Base-by-base conservation (phyloP, 37 sponge, comb jelly and placozoan species). In the Cladorhizidae sp. region DNA sequence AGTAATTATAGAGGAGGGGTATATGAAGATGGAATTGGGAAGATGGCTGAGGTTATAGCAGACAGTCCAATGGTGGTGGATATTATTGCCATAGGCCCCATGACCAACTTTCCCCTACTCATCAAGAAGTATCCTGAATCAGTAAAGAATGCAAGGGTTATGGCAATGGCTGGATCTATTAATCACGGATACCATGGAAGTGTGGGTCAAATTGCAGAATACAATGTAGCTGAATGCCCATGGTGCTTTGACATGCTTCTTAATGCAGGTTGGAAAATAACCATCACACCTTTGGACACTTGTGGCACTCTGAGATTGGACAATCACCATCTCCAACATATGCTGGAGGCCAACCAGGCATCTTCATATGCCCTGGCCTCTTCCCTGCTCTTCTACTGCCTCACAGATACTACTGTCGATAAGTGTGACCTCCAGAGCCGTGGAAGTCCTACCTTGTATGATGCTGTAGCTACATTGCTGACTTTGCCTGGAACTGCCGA, bases 151-250 rank as follows among this genome's bases (percentile, higher is more conserved):
- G 75, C 87, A 0, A 55, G 79, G 9, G 82, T 93, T 20, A 45
- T 57, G 22, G 87, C 87, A 8, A 93, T 93, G 93, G 86, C 86
- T 20, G 93, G 93, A 2, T 81, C 91, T 31, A 76, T 93, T 26
- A 56, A 78, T 57, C 43, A 37, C 18, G 93, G 93, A 28, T 93
- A 89, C 42, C 57, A 76, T 49, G 62, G 81, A 76, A 70, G 80
- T 20, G n/a, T 52, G 6, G 65, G 40, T 18, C 83, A 87, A 0
- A 35, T 74, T 40, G 74, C 71, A 23, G 93, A 93, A 79, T 93
- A 93, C 80, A 93, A 93, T 57, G 86, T 93, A 22, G 15, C 20
- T 9, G 39, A 68, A 64, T 93, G 93, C 62, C 86, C 90, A 5
- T 32, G 31, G 28, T 93, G 93, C 71, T 59, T 65, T 54, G n/a